Base-by-base conservation (phyloP, 2,888 invertebrate species). In the Torymus aiolomorphi region DNA sequence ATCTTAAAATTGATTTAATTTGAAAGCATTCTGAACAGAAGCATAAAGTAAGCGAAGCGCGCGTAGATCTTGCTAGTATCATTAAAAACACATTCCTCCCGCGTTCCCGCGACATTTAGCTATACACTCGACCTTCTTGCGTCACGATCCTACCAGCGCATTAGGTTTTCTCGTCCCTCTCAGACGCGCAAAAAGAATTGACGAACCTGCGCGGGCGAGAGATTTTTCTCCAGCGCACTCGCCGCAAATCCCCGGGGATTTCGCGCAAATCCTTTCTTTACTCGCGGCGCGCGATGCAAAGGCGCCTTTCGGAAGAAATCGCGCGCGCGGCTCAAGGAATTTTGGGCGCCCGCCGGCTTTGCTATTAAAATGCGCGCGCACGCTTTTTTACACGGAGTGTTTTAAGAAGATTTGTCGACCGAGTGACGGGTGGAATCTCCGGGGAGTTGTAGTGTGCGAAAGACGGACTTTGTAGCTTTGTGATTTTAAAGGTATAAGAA, bases 161-260 rank as follows among this genome's bases (percentile, higher is more conserved):
- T 3, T 10, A 10, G 42, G 8, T 42, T 42, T 42, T 42, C 42
- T 42, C 42, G 8, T 20, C 8, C 42, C 42, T 8, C 42, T 8
- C 42, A 42, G 42, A 8, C 8, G 42, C 42, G 42, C 42, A 42
- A 42, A 42, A 42, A 42, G 42, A 42, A 42, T 42, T 8, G 42
- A 8, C 42, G 42, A 42, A 42, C 42, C 8, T 10, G 8, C 31
- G 4, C 5, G 8, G 5, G 8, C 5, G 5, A 42, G 42, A 42
- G 42, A 42, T 42, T 42, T 42, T 42, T 42, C 42, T 1, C 20
- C 2, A 20, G 20, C 20, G 20, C 20, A 42, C 42, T 42, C 81
- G 69, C 69, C 75, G 82, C 80, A 73, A 80, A 80, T 83, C 83
- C 76, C 82, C 49, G 49, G 71, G 73, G 80, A 80, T 83, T 84